These are phyloP conservation scores for Periparus ater DNA, from an alignment of 2,797 vertebrate species.

Conservation along the genomic window DNA sequence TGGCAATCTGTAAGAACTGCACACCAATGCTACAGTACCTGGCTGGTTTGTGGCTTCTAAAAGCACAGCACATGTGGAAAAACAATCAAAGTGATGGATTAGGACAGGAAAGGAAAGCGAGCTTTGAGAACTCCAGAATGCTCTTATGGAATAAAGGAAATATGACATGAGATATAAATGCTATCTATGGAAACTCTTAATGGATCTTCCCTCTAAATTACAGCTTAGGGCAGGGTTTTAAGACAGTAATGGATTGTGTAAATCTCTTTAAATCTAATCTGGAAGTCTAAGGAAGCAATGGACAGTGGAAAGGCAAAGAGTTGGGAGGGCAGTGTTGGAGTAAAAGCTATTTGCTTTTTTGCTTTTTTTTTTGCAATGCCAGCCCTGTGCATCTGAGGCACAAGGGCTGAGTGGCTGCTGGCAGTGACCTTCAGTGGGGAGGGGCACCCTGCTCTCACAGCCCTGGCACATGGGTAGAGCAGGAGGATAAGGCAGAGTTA, in stretches of 20 bases:
- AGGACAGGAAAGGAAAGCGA: conserved; percentile 68
- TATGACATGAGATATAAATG: conserved; percentile 33
- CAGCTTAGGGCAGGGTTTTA: background rate
- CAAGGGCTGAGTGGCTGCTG: background rate
- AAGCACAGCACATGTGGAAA: conserved; percentile 84
- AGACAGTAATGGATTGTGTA: background rate
- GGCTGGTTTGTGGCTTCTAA: conserved; percentile 90
- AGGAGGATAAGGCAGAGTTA: conserved; percentile 74
- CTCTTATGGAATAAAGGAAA: conserved; percentile 59
- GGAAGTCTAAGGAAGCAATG: background rate
- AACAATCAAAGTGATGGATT: conserved; percentile 81
- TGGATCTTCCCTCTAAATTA: conserved; percentile 26
- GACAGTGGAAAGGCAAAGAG: background rate
- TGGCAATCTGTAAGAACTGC: conserved; percentile 49
- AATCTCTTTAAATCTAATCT: background rate
- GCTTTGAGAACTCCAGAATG: conserved; percentile 66
- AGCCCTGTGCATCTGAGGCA: background rate
- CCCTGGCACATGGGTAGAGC: background rate
- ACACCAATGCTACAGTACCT: conserved; percentile 86
- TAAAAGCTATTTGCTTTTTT: background rate
- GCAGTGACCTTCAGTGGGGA: background rate
- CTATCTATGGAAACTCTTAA: conserved; percentile 5
- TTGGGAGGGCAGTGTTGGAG: background rate
- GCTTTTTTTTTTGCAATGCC: background rate
- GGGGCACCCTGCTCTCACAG: background rate